Percentiles rank a stretch among this genome's conserved stretches.
phyloP scores from a whole-genome alignment of 2,113 vertebrate species.

The Oryzias curvinotus region DNA sequence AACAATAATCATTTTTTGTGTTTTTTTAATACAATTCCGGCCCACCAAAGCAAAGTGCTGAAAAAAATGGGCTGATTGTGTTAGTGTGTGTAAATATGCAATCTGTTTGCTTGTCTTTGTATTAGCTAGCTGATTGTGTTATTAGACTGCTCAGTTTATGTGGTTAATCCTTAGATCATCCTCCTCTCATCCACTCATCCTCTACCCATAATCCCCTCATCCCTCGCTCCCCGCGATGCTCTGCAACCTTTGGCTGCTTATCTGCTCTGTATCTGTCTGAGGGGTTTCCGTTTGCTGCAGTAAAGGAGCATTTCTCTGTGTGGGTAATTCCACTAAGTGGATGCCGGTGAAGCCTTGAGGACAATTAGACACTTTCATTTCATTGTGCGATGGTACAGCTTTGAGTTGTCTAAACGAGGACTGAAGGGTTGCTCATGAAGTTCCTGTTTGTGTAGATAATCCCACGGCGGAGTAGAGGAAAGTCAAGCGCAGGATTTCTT shows the following conservation, averaged over 20 bases:
- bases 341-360: conserved; percentile 38
- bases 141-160: conserved; percentile 74
- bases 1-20: conserved; percentile 27
- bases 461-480: conserved; percentile 14
- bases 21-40: conserved; percentile 14
- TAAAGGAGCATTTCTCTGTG: not conserved
- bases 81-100: conserved; percentile 11
- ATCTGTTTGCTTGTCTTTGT: conserved; percentile 56
- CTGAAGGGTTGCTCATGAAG: conserved; percentile 13
- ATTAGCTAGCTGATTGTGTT: conserved; percentile 64
- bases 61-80: not conserved
- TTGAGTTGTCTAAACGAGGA: conserved; percentile 29
- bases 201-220: conserved; percentile 73
- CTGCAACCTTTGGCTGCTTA: conserved; percentile 58
- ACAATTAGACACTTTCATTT: conserved; percentile 53
- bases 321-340: conserved; percentile 6
- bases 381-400: conserved; percentile 14
- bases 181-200: conserved; percentile 72
- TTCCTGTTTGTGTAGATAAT: conserved; percentile 3
- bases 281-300: conserved; percentile 31
- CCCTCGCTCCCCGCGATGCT: conserved; percentile 54
- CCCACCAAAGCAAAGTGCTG: conserved; percentile 13
- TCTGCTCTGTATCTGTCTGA: conserved; percentile 55
- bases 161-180: conserved; percentile 78
- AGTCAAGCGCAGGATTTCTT: conserved; percentile 20